phyloP scores from a whole-genome alignment of 2,888 invertebrate species.

The Heliconius cydno region DNA sequence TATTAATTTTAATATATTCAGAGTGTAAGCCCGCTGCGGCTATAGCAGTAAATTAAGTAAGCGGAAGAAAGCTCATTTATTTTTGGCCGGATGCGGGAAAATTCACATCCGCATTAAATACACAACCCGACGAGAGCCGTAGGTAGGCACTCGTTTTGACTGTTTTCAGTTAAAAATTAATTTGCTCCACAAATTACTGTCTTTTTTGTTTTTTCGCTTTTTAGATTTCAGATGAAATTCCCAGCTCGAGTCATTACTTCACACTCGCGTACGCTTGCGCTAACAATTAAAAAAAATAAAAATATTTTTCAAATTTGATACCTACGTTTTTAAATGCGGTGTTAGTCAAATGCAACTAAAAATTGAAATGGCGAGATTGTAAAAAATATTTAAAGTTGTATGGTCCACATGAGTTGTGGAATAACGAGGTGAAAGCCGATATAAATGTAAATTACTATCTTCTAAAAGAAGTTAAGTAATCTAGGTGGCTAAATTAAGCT shows the following conservation, averaged over 20 bases:
- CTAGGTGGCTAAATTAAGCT: not conserved
- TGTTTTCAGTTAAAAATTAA: slow-evolving; percentile 80
- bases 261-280: slow-evolving; percentile 61
- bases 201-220: slow-evolving; percentile 77
- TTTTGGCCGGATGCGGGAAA: slow-evolving; percentile 81
- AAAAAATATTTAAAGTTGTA: not conserved
- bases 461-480: not conserved
- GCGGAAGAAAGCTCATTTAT: slow-evolving; percentile 83
- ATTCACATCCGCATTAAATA: slow-evolving; percentile 82
- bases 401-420: not conserved
- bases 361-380: not conserved
- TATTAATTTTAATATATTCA: slow-evolving; percentile 81
- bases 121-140: slow-evolving; percentile 73
- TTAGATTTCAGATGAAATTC: slow-evolving; percentile 75
- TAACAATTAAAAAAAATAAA: slow-evolving; percentile 39
- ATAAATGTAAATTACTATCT: not conserved
- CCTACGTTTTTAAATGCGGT: slow-evolving; percentile 7
- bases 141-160: slow-evolving; percentile 67
- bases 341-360: slow-evolving; percentile 1
- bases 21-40: slow-evolving; percentile 69
- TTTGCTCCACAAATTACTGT: slow-evolving; percentile 77
- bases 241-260: slow-evolving; percentile 68
- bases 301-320: slow-evolving; percentile 14
- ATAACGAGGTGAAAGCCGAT: not conserved
- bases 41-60: slow-evolving; percentile 80